These are phyloP conservation scores for Solenopsis invicta DNA, from an alignment of 1,140 invertebrate genomes.

Conservation along the genomic window DNA sequence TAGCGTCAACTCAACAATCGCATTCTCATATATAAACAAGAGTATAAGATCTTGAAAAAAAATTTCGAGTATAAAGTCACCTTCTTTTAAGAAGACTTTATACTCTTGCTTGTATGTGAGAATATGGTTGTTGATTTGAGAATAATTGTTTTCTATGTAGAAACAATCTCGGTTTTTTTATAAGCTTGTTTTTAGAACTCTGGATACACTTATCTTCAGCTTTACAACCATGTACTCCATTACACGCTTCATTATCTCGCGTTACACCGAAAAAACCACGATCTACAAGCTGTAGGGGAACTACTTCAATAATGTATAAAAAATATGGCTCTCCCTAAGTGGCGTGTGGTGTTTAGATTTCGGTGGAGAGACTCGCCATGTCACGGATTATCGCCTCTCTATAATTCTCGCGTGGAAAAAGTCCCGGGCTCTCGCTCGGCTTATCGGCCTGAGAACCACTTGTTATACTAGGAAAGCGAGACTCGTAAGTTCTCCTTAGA, in stretches of 20 bases:
- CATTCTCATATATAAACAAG: no score
- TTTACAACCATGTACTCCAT: neutral
- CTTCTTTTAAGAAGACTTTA: no score
- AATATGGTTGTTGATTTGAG: no score
- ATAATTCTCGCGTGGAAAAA: conserved; percentile 71
- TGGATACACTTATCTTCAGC: neutral
- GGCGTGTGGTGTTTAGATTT: conserved; percentile 11
- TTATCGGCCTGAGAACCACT: conserved; percentile 78
- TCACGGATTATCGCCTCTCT: conserved; percentile 62
- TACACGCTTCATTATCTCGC: neutral
- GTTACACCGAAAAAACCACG: neutral
- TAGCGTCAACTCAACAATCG: no score
- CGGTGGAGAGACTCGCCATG: conserved; percentile 22
- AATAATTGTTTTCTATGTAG: neutral
- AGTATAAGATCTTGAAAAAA: no score
- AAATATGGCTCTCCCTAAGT: conserved; percentile 21
- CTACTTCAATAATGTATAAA: conserved; percentile 7
- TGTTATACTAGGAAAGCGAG: conserved; percentile 48
- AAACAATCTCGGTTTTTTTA: neutral
- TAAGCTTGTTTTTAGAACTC: neutral
- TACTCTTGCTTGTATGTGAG: no score
- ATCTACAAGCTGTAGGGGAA: neutral
- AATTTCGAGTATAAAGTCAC: no score
- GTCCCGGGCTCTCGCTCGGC: conserved; percentile 25
- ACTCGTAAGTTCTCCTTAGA: conserved; percentile 33